These are phyloP conservation scores for Chrysina gloriosa DNA, from an alignment of 2,888 invertebrate species.

Conservation along the genomic window DNA sequence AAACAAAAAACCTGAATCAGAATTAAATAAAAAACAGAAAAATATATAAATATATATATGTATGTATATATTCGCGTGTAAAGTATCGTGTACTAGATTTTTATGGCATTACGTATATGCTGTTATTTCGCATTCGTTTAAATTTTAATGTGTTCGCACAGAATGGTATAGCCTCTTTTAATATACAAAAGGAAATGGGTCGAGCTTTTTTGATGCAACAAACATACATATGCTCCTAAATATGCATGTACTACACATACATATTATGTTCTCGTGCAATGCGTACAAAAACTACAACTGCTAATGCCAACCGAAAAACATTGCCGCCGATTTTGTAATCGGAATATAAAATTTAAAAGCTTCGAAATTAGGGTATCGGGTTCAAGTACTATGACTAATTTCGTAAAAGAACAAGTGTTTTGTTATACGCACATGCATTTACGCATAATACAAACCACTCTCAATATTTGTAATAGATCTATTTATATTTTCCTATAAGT, in stretches of 20 bases:
- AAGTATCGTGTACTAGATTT: no score
- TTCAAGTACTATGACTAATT: constrained; percentile 7
- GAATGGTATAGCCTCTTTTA: no score
- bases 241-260: not conserved
- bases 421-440: not conserved
- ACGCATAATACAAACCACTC: not conserved
- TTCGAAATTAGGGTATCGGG: constrained; percentile 14
- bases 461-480: constrained; percentile 1
- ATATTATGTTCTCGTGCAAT: not conserved
- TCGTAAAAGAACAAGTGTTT: constrained; percentile 21
- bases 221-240: not conserved
- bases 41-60: no score
- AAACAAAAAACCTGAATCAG: no score
- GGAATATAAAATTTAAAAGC: constrained; percentile 6
- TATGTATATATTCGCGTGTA: no score
- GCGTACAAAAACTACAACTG: constrained; percentile 5
- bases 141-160: no score
- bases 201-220: not conserved
- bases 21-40: no score
- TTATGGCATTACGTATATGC: no score
- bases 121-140: no score
- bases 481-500: constrained; percentile 20
- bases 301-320: not conserved
- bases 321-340: constrained; percentile 16
- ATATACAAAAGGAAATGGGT: no score